A percentile compares a stretch with the other conserved stretches of the same genome.
Evolutionary conservation across 2,888 invertebrate species (phyloP).

Genomic region (Mamestra brassicae): DNA sequence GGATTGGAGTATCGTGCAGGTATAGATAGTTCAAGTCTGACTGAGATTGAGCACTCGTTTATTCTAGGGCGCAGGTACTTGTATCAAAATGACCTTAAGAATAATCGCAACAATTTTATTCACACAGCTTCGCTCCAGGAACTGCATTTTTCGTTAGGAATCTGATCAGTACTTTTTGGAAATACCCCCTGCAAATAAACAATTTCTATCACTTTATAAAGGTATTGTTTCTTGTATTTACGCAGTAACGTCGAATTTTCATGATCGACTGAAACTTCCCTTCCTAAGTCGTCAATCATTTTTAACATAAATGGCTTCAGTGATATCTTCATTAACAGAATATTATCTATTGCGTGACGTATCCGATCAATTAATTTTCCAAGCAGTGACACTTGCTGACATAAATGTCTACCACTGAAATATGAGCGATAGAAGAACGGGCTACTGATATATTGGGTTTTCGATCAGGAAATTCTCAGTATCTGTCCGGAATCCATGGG

Average conservation of each 20-base stretch:
- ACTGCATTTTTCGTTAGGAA: no score
- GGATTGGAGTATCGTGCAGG: no score
- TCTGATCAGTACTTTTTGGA: no score
- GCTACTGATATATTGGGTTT: not conserved
- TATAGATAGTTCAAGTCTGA: no score
- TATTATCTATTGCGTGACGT: constrained; percentile 9
- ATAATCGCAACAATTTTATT: no score
- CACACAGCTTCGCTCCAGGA: no score
- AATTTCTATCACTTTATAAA: no score
- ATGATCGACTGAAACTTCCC: not conserved
- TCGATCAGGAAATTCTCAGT: not conserved
- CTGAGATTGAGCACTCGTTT: no score
- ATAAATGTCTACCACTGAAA: not conserved
- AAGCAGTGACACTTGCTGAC: constrained; percentile 5
- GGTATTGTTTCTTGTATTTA: no score
- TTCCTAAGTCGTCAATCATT: not conserved
- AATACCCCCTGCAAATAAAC: no score
- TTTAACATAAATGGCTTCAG: not conserved
- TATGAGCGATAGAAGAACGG: not conserved
- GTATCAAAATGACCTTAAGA: no score
- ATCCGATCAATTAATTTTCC: constrained; percentile 2
- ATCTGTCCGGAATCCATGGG: not conserved
- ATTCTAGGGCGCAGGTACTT: no score
- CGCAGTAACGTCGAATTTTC: not conserved
- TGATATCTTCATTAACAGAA: not conserved